These are phyloP conservation scores for Dendrolimus kikuchii DNA, from an alignment of 1,140 invertebrate genomes.

Conservation along the genomic window DNA sequence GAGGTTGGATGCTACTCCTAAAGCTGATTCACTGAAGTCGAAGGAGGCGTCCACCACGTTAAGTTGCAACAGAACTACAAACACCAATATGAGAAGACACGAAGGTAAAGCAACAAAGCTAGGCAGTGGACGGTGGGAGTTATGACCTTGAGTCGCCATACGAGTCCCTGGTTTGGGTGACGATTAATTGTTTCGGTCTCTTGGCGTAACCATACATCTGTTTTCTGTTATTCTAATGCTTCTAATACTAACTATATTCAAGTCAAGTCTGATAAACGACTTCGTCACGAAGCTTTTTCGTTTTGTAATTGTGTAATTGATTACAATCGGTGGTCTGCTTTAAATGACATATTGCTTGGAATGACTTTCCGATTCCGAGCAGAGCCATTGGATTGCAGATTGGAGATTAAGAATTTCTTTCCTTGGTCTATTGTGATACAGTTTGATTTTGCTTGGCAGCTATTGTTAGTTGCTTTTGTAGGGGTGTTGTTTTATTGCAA, in stretches of 20 bases:
- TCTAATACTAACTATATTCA: not conserved
- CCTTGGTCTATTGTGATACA: slow-evolving; percentile 29
- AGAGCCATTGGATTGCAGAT: slow-evolving; percentile 55
- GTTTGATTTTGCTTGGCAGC: slow-evolving; percentile 34
- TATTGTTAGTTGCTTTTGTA: slow-evolving; percentile 23
- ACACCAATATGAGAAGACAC: slow-evolving; percentile 62
- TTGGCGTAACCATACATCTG: slow-evolving; percentile 61
- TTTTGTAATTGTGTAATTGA: slow-evolving; percentile 41
- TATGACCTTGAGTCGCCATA: slow-evolving; percentile 66
- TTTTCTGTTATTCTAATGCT: slow-evolving; percentile 21
- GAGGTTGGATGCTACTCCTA: slow-evolving; percentile 30
- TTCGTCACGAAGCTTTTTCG: slow-evolving; percentile 46
- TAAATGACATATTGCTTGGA: slow-evolving; percentile 62
- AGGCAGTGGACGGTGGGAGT: slow-evolving; percentile 57
- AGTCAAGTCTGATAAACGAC: slow-evolving; percentile 58
- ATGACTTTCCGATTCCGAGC: slow-evolving; percentile 44
- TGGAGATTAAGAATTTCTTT: slow-evolving; percentile 21
- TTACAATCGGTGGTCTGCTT: slow-evolving; percentile 44
- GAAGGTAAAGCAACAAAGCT: slow-evolving; percentile 70
- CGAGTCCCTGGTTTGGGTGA: slow-evolving; percentile 56
- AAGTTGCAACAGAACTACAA: slow-evolving; percentile 43
- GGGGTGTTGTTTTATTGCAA: slow-evolving; percentile 52
- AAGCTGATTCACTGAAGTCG: slow-evolving; percentile 39
- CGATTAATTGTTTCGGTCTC: slow-evolving; percentile 41
- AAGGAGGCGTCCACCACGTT: slow-evolving; percentile 30